Evolutionary conservation across 2,797 vertebrate species (phyloP), one percentile per base, ranked within the genome.

Genomic region (Protosalanx chinensis): DNA sequence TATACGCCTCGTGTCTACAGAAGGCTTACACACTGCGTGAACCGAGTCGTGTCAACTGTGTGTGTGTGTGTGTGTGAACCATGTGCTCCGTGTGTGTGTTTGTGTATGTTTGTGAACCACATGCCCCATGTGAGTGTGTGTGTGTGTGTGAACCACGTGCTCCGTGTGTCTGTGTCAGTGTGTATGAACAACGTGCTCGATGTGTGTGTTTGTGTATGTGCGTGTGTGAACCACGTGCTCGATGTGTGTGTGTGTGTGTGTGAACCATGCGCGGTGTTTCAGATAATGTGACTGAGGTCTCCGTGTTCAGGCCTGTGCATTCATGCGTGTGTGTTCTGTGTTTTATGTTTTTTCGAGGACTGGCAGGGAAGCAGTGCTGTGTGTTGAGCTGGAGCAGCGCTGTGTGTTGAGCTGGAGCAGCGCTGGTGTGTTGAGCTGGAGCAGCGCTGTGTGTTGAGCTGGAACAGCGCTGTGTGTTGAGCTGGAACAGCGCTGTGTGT

Each of bases 1-100:
- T 81, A 77, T 79, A 77, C 78, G 76, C 73, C 79, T 88, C 80
- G 72, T 51, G 65, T 83, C 82, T 65, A 65, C 59, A 81, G 82
- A 81, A 68, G 76, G 41, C 41, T 46, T 46, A 46, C 41, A 46
- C 41, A 12, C 41, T 46, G 3, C 10, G 8, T 27, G 13, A 8
- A 46, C 41, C 12, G 23, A 27, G 23, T n/a, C 23, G 41, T 46
- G 41, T 46, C 10, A 46, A 46, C 41, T 3, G 41, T 12, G 41
- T 13, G 12, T 46, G 41, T 46, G 12, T 12, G 41, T 46, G 8
- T 46, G 41, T 46, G 41, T 46, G 23, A 27, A 27, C 23, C 23
- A 27, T 27, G 23, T 27, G 23, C 23, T 27, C 23, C 23, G 23
- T 87, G 75, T 74, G 83, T 67, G 78, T 83, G 70, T 37, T 16